Base-by-base conservation (phyloP, 2,888 invertebrate species). In the Catocala sponsa region DNA sequence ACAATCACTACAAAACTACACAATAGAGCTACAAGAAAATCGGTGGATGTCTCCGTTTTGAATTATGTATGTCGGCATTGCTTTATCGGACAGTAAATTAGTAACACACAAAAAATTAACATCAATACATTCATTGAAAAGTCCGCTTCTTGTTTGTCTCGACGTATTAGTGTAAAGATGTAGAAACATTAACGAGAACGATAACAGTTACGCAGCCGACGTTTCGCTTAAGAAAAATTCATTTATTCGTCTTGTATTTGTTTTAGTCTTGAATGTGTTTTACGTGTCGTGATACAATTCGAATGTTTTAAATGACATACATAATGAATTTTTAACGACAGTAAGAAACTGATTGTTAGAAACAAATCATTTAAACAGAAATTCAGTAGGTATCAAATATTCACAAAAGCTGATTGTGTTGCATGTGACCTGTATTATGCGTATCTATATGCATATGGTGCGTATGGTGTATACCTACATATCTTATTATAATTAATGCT, bases 31-130 rank as follows among this genome's bases (percentile, higher is more conserved):
- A 82, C 88, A 90, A 90, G 88, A 91, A 90, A 85, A 82, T 82
- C 84, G 85, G 84, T 84, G 79, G 84, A 83, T 82, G 84, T 81
- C 82, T 83, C 82, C 76, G 82, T 78, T 83, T 87, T 94, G 92
- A 92, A 93, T 92, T 87, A 94, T 94, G 89, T 88, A 94, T 94
- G 89, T 81, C 87, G 85, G 85, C 81, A 72, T 79, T 78, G 87
- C 86, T 89, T 90, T 88, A 85, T 83, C 78, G 79, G 81, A 61
- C 86, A 87, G 87, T 89, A 89, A 91, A 91, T 92, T 91, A 89
- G 87, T 81, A 72, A 82, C 82, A 88, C 85, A 90, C 90, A 91
- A 73, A 90, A 35, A 86, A 83, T 72, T 32, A 46, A 52, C 63
- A 76, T 68, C 75, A 79, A 76, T 75, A 80, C 73, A 76, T 77